Base-by-base conservation (phyloP, 2,888 invertebrate species). In the Torymus aiolomorphi region DNA sequence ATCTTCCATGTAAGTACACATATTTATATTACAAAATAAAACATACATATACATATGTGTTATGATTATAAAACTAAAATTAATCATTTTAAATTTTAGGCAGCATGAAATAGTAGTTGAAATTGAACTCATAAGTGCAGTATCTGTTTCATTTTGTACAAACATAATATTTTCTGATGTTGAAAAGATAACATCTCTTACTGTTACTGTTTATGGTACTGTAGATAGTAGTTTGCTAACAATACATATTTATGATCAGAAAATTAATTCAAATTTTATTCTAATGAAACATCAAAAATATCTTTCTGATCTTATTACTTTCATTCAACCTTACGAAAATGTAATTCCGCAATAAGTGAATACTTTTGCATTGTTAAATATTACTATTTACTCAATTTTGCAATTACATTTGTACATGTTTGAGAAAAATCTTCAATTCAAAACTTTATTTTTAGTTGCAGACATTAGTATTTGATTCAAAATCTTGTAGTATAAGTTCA, bases 191-290 rank as follows among this genome's bases (percentile, higher is more conserved):
- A 75, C 80, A 4, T 52, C 51, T 59, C 82, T 78, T 18, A 65
- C 66, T 4, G 65, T 88, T 1, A 78, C 14, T 0, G 70, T 88
- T 18, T 83, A 83, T 24, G 88, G 84, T 0, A 84, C 85, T 14
- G 86, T 88, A 3, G 90, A 91, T 76, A 89, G 90, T 70, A 88
- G 88, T 78, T 81, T 88, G 16, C 70, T 90, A 42, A 88, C 90
- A 0, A 89, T 87, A 14, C 87, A 91, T 61, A 82, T 85, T 1
- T 85, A 86, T 77, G 13, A 77, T n/a, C 63, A 12, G 49, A 51
- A n/a, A 12, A 1, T 42, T 8, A 16, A 18, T 13, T 12, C 57
- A 18, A 76, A 69, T 56, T 73, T 78, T 24, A n/a, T 62, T 8
- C 4, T 56, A 14, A 20, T 49, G 2, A 59, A 67, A 20, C 14